These are phyloP conservation scores for Mantis religiosa DNA, from an alignment of 2,888 invertebrate genomes.

Conservation along the genomic window DNA sequence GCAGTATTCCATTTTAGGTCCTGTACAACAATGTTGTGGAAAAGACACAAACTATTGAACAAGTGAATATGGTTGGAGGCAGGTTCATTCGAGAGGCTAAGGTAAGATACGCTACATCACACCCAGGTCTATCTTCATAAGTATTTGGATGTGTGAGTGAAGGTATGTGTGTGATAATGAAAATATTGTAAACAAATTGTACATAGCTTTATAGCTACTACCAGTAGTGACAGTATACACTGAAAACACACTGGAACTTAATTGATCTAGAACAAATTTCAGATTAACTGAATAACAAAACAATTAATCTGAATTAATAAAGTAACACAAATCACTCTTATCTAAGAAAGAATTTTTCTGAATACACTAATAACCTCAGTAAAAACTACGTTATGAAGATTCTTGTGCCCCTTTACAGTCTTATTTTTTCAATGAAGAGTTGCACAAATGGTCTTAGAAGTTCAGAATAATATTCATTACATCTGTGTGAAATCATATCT, in stretches of 20 bases:
- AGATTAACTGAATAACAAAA: constrained; percentile 3
- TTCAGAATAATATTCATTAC: background rate
- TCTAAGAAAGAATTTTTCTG: background rate
- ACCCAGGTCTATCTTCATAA: background rate
- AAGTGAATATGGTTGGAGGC: constrained; percentile 92
- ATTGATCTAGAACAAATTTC: background rate
- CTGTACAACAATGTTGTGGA: constrained; percentile 90
- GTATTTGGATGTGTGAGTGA: constrained; percentile 34
- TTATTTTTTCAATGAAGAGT: background rate
- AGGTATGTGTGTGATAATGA: constrained; percentile 38
- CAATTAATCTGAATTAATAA: constrained; percentile 11
- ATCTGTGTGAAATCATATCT: background rate
- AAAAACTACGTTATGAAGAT: background rate
- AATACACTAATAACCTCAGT: background rate
- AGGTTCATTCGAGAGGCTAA: constrained; percentile 95
- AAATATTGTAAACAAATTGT: constrained; percentile 31
- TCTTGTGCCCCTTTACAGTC: too few relatives aligned
- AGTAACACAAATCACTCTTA: background rate
- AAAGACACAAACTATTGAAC: constrained; percentile 89
- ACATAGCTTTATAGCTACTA: constrained; percentile 15
- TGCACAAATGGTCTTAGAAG: background rate
- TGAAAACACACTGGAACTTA: background rate
- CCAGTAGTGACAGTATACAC: background rate
- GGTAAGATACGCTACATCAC: constrained; percentile 60
- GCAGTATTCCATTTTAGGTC: constrained; percentile 55